phyloP scores from a whole-genome alignment of 2,797 vertebrate genomes.

The Heteromormyrus szaboi region DNA sequence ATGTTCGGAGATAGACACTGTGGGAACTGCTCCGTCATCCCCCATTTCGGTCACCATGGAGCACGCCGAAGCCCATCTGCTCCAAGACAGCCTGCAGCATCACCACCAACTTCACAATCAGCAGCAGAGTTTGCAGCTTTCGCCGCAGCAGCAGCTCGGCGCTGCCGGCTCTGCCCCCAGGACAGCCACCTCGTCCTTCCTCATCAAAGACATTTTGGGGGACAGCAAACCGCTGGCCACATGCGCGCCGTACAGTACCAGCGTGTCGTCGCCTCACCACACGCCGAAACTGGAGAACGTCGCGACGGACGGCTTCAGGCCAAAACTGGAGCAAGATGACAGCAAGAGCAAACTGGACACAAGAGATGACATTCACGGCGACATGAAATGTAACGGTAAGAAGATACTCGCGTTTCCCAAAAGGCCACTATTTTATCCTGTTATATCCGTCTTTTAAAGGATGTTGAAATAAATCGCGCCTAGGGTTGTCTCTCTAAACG shows the following conservation, averaged over 20 bases:
- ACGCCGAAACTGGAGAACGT: slow-evolving; percentile 68
- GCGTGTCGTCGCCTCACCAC: slow-evolving; percentile 80
- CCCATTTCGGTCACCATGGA: slow-evolving; percentile 94
- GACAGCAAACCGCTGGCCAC: slow-evolving; percentile 96
- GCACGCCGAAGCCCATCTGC: slow-evolving; percentile 74
- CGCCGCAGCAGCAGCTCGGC: slow-evolving; percentile 65
- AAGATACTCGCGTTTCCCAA: slow-evolving; percentile 8
- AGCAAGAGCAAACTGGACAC: slow-evolving; percentile 64
- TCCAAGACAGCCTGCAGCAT: slow-evolving; percentile 73
- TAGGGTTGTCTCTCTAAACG: background rate
- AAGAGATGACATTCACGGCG: slow-evolving; percentile 62
- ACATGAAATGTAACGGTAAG: slow-evolving; percentile 74
- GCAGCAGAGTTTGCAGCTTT: slow-evolving; percentile 60
- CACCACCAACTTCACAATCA: slow-evolving; percentile 64
- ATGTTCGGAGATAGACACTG: slow-evolving; percentile 93
- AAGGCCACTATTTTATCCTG: background rate
- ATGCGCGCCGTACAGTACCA: slow-evolving; percentile 96
- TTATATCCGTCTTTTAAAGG: background rate
- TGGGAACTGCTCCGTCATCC: slow-evolving; percentile 88
- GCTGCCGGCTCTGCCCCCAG: slow-evolving; percentile 79
- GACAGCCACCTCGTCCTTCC: slow-evolving; percentile 92
- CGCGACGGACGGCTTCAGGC: slow-evolving; percentile 65
- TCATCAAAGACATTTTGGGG: slow-evolving; percentile 98
- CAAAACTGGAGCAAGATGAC: slow-evolving; percentile 72
- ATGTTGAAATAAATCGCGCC: background rate